Percentiles rank a stretch among this genome's conserved stretches.
Conservation (phyloP, 2,888 invertebrate species). For the Amblyjoppa proteus region DNA sequence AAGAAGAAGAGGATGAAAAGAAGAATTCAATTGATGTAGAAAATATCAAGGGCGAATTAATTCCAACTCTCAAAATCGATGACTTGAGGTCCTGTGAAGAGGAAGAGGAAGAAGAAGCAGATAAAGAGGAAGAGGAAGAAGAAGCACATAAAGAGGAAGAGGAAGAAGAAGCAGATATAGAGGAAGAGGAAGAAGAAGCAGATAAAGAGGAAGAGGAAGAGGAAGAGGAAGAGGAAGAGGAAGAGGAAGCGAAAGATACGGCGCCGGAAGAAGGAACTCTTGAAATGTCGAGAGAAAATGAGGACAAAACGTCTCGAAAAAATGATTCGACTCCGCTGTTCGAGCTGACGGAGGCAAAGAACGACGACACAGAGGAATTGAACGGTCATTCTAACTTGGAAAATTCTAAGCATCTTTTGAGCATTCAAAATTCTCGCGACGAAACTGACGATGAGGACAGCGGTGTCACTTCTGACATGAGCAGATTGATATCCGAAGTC, state of each 20-base stretch:
- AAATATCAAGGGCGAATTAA: constrained; percentile 38
- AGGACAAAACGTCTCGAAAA: constrained; percentile 43
- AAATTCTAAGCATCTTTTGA: constrained; percentile 68
- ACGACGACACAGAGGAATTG: constrained; percentile 34
- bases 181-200: constrained; percentile 72
- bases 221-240: constrained; percentile 68
- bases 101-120: constrained; percentile 72
- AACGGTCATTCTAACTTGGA: constrained; percentile 17
- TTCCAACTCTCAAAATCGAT: not conserved
- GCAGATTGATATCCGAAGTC: constrained; percentile 89
- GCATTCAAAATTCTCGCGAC: constrained; percentile 77
- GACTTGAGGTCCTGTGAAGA: constrained; percentile 56
- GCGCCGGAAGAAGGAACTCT: not conserved
- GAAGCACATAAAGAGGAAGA: constrained; percentile 60
- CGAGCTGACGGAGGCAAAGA: constrained; percentile 45
- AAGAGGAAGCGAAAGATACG: constrained; percentile 29
- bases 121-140: constrained; percentile 58
- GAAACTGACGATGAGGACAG: constrained; percentile 89
- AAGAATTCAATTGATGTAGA: constrained; percentile 47
- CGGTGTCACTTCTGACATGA: constrained; percentile 90
- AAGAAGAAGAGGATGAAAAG: constrained; percentile 39
- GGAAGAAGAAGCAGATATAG: constrained; percentile 62
- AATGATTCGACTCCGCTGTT: constrained; percentile 33
- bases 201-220: constrained; percentile 72
- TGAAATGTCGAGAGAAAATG: constrained; percentile 11